These are phyloP conservation scores for Nomada hirtipes DNA, from an alignment of 2,888 invertebrate species.

Conservation along the genomic window DNA sequence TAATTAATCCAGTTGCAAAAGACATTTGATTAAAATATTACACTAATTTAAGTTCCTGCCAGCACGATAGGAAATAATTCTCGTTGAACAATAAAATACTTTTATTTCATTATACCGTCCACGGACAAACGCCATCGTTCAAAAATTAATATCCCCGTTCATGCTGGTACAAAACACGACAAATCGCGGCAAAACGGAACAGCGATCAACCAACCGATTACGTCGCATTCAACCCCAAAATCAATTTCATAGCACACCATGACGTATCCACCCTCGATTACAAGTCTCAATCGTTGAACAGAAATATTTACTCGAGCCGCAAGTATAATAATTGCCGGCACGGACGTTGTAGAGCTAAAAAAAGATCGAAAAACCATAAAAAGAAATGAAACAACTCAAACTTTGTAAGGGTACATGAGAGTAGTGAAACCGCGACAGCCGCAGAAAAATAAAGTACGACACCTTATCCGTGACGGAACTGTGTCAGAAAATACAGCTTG, in stretches of 20 bases:
- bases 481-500: too few relatives aligned
- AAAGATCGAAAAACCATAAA: too few relatives aligned
- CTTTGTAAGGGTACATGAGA: too few relatives aligned
- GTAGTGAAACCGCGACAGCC: too few relatives aligned
- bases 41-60: too few relatives aligned
- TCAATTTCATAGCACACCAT: background rate
- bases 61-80: background rate
- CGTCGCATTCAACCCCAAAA: background rate
- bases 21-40: too few relatives aligned
- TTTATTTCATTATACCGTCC: background rate
- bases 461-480: too few relatives aligned
- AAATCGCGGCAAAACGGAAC: background rate
- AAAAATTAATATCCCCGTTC: background rate
- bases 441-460: too few relatives aligned
- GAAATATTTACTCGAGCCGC: background rate
- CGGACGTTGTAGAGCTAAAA: too few relatives aligned
- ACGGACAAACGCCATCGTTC: background rate
- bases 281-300: background rate
- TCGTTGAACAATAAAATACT: background rate
- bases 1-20: too few relatives aligned
- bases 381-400: too few relatives aligned
- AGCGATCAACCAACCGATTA: background rate
- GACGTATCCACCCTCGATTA: background rate
- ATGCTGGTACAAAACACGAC: background rate
- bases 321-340: too few relatives aligned